Base-by-base conservation (phyloP, 2,888 invertebrate genomes). In the Oconnorella tubifera region DNA sequence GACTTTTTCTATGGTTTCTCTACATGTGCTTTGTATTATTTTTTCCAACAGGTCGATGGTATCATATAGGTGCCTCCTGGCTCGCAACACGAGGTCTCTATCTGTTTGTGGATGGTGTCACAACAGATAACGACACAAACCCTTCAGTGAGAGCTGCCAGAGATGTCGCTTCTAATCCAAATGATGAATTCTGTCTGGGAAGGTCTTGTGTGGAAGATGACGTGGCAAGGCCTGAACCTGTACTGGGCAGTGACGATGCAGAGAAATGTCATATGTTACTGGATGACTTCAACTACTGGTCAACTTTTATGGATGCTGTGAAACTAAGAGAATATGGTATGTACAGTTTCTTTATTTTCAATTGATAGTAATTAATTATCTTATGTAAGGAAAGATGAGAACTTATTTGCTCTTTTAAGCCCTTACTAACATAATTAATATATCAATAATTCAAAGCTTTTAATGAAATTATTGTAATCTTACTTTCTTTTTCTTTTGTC, bases 251-350 rank as follows among this genome's bases (percentile, higher is more conserved):
- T 19, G 78, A 78, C 61, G 78, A 77, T 61, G 70, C 68, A 28
- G 75, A 75, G n/a, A 33, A 57, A 50, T 31, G 29, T 0, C 68
- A 67, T 0, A 72, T 80, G 33, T 65, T 72, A 0, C 71, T 80
- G n/a, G 80, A 80, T 63, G 79, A 80, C 49, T 75, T 79, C 65
- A 70, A 74, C 62, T 80, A 80, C 70, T 76, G 76, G 76, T 75
- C 78, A 0, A 63, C 6, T 6, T 40, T 14, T 19, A 40, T 40
- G 40, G 40, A 40, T 19, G 10, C 19, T 40, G 19, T 14, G 40
- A 40, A 40, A 40, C 19, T 19, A 14, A 40, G 40, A 40, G 40
- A 40, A 40, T 14, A 40, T 40, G 40, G 40, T 40, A 6, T 40
- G 40, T 40, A 33, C 19, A 33, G 23, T 14, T 14, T 40, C 19